Evolutionary conservation across 2,888 invertebrate species (phyloP), one percentile per base, ranked within the genome.

Genomic region (Habrosyne pyritoides): DNA sequence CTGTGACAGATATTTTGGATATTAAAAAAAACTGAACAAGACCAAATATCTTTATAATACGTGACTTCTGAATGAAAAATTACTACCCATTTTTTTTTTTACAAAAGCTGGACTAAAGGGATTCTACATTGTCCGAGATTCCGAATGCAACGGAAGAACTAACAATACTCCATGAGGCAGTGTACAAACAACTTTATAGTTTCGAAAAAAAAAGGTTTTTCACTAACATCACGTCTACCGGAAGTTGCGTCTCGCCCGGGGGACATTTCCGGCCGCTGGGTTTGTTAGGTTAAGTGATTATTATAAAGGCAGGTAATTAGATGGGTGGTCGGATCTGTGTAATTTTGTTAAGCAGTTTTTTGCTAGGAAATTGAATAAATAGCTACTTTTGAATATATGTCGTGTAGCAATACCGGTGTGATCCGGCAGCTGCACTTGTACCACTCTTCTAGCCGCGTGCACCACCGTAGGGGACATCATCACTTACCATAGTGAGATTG

Each of bases 1-100:
- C 54, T 24, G 57, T 56, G 57, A 53, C 59, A 56, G 59, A 46
- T 48, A 52, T 61, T 63, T 57, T 61, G 59, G 52, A 54, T 5
- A 6, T 33, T 1, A n/a, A 33, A 33, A 33, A 33, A 33, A 33
- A 10, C 30, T 12, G 12, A n/a, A 33, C n/a, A 33, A 33, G n/a
- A 33, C 33, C 12, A 33, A 33, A n/a, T 30, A 30, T 12, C 14
- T 36, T 36, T 6, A 14, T 12, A 36, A n/a, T 42, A 42, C 42
- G 42, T 42, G 42, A 42, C 42, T 42, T 42, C 18, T 42, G 18
- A 18, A 42, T n/a, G 42, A 36, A 14, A 14, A 18, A 2, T 42
- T 42, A 42, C 18, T 7, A 18, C 42, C 4, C 52, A 47, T 46
- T 53, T 53, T 53, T 50, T 52, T 22, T 4, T 36, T 2, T 5